Conservation (phyloP, 2,797 vertebrate species). For the Sorex maritimensis region DNA sequence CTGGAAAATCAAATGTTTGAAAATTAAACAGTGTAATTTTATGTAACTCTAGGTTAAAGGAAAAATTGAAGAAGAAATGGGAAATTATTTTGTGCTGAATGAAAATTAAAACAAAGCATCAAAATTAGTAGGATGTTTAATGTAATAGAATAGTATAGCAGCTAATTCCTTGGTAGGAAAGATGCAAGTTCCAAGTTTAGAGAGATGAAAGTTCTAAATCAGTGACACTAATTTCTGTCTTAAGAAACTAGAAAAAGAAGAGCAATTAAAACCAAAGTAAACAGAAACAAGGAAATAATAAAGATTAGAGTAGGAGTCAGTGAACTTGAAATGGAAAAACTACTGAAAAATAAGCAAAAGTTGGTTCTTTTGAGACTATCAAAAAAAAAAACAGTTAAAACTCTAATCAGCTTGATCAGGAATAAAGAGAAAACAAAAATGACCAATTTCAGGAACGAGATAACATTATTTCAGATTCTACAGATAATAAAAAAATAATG, state of each 20-base stretch:
- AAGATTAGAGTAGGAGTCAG: neutral
- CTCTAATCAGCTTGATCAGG: neutral
- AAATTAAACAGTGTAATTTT: too few species aligned
- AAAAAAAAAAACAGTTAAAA: constrained; percentile 43
- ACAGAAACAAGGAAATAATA: constrained; percentile 18
- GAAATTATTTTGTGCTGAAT: too few species aligned
- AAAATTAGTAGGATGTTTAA: too few species aligned
- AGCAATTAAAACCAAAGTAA: constrained; percentile 40
- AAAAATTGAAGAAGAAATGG: too few species aligned
- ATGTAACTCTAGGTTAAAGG: too few species aligned
- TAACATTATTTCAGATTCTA: neutral
- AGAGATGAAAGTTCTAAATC: too few species aligned
- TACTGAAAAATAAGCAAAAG: constrained; percentile 26
- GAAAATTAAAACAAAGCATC: too few species aligned
- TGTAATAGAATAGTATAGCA: too few species aligned
- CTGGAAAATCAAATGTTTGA: too few species aligned
- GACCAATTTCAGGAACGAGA: neutral
- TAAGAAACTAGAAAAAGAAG: constrained; percentile 53
- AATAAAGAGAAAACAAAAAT: constrained; percentile 32
- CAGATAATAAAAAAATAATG: too few species aligned
- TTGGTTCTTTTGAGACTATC: constrained; percentile 30
- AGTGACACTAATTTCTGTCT: neutral
- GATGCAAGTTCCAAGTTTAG: neutral
- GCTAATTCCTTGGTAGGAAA: too few species aligned
- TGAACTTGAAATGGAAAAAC: constrained; percentile 52